phyloP scores from a whole-genome alignment of 1,140 invertebrate genomes.

The Leptestheria dahalacensis region DNA sequence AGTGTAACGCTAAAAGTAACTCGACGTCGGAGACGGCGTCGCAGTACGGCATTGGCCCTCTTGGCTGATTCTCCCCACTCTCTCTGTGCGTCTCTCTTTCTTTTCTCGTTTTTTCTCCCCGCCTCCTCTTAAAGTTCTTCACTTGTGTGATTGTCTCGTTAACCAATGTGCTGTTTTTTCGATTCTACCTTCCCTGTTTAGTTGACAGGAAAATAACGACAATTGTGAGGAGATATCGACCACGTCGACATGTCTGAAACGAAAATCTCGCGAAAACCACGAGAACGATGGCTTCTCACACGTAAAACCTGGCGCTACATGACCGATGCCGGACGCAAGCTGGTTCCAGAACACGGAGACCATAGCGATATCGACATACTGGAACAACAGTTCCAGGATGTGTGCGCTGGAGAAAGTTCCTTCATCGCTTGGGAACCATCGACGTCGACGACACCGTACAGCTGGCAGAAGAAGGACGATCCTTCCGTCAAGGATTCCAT shows the following conservation, averaged over 20 bases:
- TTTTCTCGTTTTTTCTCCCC: background rate
- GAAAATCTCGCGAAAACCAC: background rate
- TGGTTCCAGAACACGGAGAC: conserved; percentile 48
- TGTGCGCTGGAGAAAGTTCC: background rate
- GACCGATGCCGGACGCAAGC: conserved; percentile 66
- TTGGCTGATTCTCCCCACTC: background rate
- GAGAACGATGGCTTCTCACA: conserved; percentile 66
- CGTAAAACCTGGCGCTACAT: conserved; percentile 80
- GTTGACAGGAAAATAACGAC: too few relatives aligned
- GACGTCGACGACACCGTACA: background rate
- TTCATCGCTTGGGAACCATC: background rate
- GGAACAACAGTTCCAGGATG: conserved; percentile 1
- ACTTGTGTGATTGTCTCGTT: background rate
- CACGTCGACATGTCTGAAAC: background rate
- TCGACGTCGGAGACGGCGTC: background rate
- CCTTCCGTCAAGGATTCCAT: background rate
- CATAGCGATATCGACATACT: background rate
- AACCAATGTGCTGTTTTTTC: too few relatives aligned
- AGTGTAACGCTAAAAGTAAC: background rate
- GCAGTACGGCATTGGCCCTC: background rate
- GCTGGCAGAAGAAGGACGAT: background rate
- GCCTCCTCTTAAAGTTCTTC: background rate
- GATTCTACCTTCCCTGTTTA: too few relatives aligned
- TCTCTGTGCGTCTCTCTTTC: background rate
- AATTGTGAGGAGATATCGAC: too few relatives aligned